Evolutionary conservation across 1,140 invertebrate species (phyloP).

Genomic region (Rhopalosiphum maidis): DNA sequence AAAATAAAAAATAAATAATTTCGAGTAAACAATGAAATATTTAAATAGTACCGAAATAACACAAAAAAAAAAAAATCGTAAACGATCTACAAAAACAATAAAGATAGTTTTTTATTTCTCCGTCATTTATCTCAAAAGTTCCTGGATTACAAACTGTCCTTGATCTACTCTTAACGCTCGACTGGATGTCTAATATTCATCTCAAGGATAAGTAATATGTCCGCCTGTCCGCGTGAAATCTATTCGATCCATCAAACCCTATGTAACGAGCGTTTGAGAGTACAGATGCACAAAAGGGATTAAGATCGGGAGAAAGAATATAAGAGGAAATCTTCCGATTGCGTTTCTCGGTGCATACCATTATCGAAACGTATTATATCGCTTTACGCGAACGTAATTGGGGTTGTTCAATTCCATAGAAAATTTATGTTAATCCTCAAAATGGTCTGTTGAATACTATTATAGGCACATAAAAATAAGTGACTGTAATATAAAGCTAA

Average conservation of each 20-base stretch:
- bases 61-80: neutral
- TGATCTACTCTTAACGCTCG: constrained; percentile 42
- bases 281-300: neutral
- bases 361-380: neutral
- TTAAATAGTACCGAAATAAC: neutral
- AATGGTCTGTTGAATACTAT: neutral
- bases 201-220: constrained; percentile 38
- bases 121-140: constrained; percentile 29
- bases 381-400: neutral
- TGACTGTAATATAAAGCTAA: neutral
- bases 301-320: neutral
- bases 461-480: neutral
- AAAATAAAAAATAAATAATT: neutral
- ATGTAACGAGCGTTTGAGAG: neutral
- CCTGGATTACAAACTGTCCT: constrained; percentile 48
- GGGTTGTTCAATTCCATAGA: neutral
- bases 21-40: neutral
- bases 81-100: constrained; percentile 21
- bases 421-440: neutral
- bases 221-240: neutral
- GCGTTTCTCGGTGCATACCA: neutral
- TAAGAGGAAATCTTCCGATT: neutral
- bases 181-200: constrained; percentile 26
- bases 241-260: neutral
- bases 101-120: constrained; percentile 15